Evolutionary conservation across 2,113 vertebrate species (phyloP), one percentile per base, ranked within the genome.

Genomic region (Turnix velox): DNA sequence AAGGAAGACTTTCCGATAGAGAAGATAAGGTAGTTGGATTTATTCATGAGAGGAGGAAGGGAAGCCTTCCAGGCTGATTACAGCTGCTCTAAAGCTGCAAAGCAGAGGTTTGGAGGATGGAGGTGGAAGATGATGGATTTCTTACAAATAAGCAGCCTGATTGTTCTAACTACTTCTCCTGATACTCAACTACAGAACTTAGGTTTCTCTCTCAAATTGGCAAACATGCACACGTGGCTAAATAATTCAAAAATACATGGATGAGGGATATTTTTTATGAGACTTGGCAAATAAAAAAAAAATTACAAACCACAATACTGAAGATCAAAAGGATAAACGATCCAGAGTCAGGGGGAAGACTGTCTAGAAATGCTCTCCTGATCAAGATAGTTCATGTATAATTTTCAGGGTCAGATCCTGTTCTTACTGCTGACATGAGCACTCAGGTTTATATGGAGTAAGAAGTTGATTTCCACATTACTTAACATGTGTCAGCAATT

Each of bases 51-150:
- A 91, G 91, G 78, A 87, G 80, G 52, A 71, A 79, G 74, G 90
- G 76, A 75, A 94, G 66, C 80, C 83, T 33, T 35, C 87, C 25
- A 16, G 73, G 49, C 67, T 55, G 67, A 74, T 63, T 90, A 72
- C 91, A 95, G 82, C 95, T 95, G 86, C 90, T 90, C 66, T 83
- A 89, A 76, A 95, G 93, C 76, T 78, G 93, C 67, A 73, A 91
- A 86, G 42, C 20, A 24, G 17, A 80, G 43, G 33, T 33, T 31
- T 79, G 83, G 77, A 90, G 31, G 31, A 87, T 10, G 55, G 79
- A 92, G 45, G 71, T 88, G 35, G 65, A 77, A 79, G 39, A 54
- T 30, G 45, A 63, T 28, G 33, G 77, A 80, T 93, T 96, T 94
- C 42, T 91, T 75, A 57, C 30, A 76, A 80, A 49, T 54, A 85